Conservation (phyloP, 1,140 invertebrate genomes). For the Drosophila sp. region DNA sequence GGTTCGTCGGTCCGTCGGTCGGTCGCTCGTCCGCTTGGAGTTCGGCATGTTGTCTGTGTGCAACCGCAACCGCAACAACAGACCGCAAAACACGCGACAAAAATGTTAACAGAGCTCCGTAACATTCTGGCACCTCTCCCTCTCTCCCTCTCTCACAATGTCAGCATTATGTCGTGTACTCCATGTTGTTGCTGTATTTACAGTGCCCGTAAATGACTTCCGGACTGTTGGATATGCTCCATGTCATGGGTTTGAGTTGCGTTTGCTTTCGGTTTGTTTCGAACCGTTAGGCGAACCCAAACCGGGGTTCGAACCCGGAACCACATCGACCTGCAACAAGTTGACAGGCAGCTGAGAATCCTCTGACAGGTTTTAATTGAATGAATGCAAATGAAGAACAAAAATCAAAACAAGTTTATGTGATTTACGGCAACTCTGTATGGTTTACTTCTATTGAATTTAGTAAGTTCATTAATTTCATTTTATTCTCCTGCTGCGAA, state of each 20-base stretch:
- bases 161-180: neutral
- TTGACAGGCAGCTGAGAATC: conserved; percentile 11
- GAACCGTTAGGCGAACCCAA: conserved; percentile 10
- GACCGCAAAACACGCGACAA: conserved; percentile 83
- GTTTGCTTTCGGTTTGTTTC: conserved; percentile 22
- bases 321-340: conserved; percentile 41
- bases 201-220: conserved; percentile 37
- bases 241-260: conserved; percentile 34
- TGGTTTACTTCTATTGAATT: conserved; percentile 62
- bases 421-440: conserved; percentile 46
- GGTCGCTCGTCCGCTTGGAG: no score
- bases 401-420: conserved; percentile 63
- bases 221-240: conserved; percentile 13
- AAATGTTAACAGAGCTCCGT: conserved; percentile 76
- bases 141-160: neutral
- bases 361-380: conserved; percentile 53
- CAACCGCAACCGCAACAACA: conserved; percentile 83
- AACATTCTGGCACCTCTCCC: conserved; percentile 24
- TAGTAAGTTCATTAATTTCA: conserved; percentile 68
- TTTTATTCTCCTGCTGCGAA: conserved; percentile 38
- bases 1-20: neutral
- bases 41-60: conserved; percentile 69
- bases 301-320: neutral
- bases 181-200: conserved; percentile 26
- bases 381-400: conserved; percentile 55